Evolutionary conservation across 2,113 vertebrate species (phyloP).

Genomic region (Melozone crissalis): DNA sequence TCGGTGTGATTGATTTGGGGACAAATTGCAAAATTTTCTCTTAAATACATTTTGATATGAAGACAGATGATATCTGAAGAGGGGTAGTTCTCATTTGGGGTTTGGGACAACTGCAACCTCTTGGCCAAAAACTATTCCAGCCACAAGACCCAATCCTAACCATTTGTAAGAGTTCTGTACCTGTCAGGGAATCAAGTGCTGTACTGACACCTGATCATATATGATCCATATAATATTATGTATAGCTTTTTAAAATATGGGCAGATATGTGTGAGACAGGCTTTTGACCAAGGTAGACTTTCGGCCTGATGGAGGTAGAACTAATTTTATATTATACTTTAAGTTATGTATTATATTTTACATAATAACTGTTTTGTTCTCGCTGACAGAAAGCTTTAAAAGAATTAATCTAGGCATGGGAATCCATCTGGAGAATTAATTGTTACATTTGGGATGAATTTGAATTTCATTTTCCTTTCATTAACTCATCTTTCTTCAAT

Average conservation of each 20-base stretch:
- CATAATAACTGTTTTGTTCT: background rate
- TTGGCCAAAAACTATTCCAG: background rate
- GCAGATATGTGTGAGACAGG: background rate
- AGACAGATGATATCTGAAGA: background rate
- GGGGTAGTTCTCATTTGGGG: background rate
- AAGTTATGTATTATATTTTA: background rate
- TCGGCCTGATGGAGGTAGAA: background rate
- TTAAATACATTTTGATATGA: background rate
- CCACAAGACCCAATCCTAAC: background rate
- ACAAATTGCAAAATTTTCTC: background rate
- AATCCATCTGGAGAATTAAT: background rate
- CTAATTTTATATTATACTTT: background rate
- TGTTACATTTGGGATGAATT: background rate
- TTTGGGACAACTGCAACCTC: background rate
- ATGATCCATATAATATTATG: background rate
- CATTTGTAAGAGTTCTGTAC: background rate
- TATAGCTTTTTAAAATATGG: background rate
- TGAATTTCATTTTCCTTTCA: background rate
- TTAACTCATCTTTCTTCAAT: background rate
- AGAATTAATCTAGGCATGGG: background rate
- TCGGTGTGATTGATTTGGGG: background rate
- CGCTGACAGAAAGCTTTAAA: background rate
- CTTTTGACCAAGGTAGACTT: background rate
- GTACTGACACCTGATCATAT: background rate
- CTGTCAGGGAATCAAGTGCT: background rate